Evolutionary conservation across 2,888 invertebrate genomes (phyloP).

Genomic region (Pheosia gnoma): DNA sequence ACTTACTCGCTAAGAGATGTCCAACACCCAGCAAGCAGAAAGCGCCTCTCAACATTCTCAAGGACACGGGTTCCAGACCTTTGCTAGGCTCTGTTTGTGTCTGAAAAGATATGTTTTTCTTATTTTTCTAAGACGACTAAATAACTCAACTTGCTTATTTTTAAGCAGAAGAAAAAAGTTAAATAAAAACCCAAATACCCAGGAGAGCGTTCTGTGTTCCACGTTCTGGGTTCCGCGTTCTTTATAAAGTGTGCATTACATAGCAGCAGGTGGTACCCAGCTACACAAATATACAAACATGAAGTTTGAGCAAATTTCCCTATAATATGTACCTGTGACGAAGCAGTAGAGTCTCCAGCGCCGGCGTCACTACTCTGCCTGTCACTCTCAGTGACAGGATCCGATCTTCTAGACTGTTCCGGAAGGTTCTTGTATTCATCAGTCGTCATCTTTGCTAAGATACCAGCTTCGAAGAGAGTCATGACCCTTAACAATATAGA

Average conservation of each 20-base stretch:
- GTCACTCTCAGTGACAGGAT: slow-evolving; percentile 74
- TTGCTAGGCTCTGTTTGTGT: slow-evolving; percentile 69
- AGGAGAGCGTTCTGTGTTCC: too few species aligned
- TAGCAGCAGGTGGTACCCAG: too few species aligned
- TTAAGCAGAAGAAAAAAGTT: too few species aligned
- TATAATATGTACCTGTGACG: slow-evolving; percentile 49
- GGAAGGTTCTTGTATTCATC: slow-evolving; percentile 89
- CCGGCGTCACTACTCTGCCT: slow-evolving; percentile 65
- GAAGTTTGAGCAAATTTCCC: too few species aligned
- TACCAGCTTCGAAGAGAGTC: slow-evolving; percentile 90
- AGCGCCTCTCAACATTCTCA: slow-evolving; percentile 89
- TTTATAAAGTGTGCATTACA: too few species aligned
- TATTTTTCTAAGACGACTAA: too few species aligned
- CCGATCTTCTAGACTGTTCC: slow-evolving; percentile 76
- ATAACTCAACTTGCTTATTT: too few species aligned
- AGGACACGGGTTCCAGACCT: slow-evolving; percentile 86
- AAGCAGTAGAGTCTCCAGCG: slow-evolving; percentile 50
- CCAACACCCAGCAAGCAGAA: slow-evolving; percentile 88
- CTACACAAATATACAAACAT: too few species aligned
- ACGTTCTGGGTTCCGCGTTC: too few species aligned
- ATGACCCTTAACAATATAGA: slow-evolving; percentile 82
- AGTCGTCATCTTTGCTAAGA: slow-evolving; percentile 89
- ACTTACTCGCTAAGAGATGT: slow-evolving; percentile 83
- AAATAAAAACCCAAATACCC: not conserved
- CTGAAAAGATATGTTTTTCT: slow-evolving; percentile 41